Conservation (phyloP, 2,888 invertebrate genomes). For the Nebria brevicollis region DNA sequence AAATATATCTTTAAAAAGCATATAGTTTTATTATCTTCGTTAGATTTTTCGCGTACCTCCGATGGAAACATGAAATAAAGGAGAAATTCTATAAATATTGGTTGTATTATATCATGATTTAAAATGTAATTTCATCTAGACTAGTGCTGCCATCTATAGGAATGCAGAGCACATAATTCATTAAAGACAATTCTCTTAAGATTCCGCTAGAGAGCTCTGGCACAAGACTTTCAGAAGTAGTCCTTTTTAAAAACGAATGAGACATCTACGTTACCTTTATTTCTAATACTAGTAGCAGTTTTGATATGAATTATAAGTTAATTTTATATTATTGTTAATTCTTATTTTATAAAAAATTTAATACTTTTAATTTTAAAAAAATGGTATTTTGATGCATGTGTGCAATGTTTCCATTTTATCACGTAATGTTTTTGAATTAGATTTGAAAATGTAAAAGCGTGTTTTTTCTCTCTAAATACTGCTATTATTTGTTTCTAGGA, state of each 20-base stretch:
- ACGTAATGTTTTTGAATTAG: neutral
- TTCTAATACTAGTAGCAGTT: too few relatives aligned
- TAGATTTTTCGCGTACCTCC: too few relatives aligned
- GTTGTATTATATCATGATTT: neutral
- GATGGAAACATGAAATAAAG: too few relatives aligned
- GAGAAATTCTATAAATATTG: neutral
- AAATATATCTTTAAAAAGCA: too few relatives aligned
- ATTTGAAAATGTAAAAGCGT: neutral
- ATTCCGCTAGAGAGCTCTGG: slow-evolving; percentile 21
- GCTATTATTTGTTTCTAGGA: slow-evolving; percentile 12
- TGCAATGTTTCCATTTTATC: too few relatives aligned
- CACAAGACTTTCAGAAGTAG: neutral
- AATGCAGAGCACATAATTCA: neutral
- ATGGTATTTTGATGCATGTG: too few relatives aligned
- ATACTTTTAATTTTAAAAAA: too few relatives aligned
- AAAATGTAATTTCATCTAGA: neutral
- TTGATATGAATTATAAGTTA: too few relatives aligned
- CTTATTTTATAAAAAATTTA: too few relatives aligned
- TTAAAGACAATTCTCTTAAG: slow-evolving; percentile 22
- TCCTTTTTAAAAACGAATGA: neutral
- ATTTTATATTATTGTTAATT: too few relatives aligned
- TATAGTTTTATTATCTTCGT: too few relatives aligned
- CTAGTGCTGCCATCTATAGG: slow-evolving; percentile 25
- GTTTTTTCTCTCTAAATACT: slow-evolving; percentile 14
- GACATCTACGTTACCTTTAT: neutral